Evolutionary conservation across 2,797 vertebrate genomes (phyloP), one percentile per base, ranked within the genome.

Genomic region (Gymnothorax javanicus): DNA sequence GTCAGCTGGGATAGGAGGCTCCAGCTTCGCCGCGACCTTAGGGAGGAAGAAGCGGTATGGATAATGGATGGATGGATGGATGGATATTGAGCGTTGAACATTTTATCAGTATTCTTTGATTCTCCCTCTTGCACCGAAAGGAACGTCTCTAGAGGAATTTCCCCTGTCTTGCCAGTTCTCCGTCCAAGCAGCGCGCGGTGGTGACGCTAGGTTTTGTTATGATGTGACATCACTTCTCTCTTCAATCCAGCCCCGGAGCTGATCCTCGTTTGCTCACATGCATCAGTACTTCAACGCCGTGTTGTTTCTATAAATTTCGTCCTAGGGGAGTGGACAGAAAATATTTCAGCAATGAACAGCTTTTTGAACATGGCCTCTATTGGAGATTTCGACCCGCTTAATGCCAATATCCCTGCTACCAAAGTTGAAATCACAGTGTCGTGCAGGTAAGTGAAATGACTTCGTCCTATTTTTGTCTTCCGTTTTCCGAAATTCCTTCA

Each of bases 371-470:
- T 98, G 94, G 97, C 97, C 94, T 97, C 97, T 91, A 95, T 97
- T 91, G 97, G 97, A 88, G 97, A 98, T 92, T 96, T 98, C 93
- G 97, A 96, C 94, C 96, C 96, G 58, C 95, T 98, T 87, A 97
- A 96, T 93, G 95, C 96, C 57, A 95, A 96, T 84, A 96, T 99
- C 90, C 98, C 98, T 7, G 98, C 98, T 85, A 99, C 98, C 90
- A 97, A 97, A 95, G 98, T 99, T 96, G 98, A 99, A 95, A 95
- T 99, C 93, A 98, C 97, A 1, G 97, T 99, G 90, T 99, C 98
- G 69, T 98, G 98, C 97, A 98, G 98, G 97, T 98, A 94, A 94
- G 96, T 23, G 43, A 52, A 75, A 75, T 82, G 43, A 27, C 57
- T 85, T 56, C 60, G 79, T 87, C 62, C 83, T 52, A 57, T 56